Evolutionary conservation across 30 jellyfish, hydroid and myxozoan species (phyloP), one percentile per base, ranked within the genome.

Genomic region (Hydractinia symbiolongicarpus): DNA sequence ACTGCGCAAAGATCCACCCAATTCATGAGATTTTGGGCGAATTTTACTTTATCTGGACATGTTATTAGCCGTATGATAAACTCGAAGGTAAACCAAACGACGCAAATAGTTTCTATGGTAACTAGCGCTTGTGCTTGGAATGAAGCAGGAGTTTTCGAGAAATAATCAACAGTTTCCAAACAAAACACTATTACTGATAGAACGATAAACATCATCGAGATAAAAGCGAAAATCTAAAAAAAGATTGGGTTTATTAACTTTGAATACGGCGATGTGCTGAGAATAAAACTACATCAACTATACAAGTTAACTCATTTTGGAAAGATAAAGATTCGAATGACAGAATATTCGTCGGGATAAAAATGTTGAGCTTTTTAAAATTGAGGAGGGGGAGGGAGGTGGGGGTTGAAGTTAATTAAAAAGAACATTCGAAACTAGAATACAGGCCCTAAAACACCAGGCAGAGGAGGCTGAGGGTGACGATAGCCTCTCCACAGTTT

Each of bases 1-100:
- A 90, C 79, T 79, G 97, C 97, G 60, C 97, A 84, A 11, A 90
- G 70, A 61, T 90, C 97, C 50, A 90, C 79, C 97, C 97, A 90
- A 81, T 90, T 90, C 95, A 90, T 85, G 20, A 71, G 84, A 11
- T 88, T 72, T 61, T 85, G 81, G 81, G 85, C 62, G 19, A 90
- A 90, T 20, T 83, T 79, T 53, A 68, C 14, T 60, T 84, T 90
- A 72, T 81, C 88, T 30, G 90, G 88, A 49, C 86, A 71, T 78
- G 79, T 69, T 30, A 84, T 61, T 51, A 84, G 55, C 40, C 97
- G 93, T 66, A 79, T 50, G 51, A 86, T 44, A 77, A 84, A 81
- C 78, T 90, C 97, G 64, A 82, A 30, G 4, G 95, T 79, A 71
- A 90, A 90, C 97, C 97, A 90, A 8, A 85, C 21, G 78, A 85